These are phyloP conservation scores for Crypturellus tataupa DNA, from an alignment of 2,797 vertebrate genomes.

Conservation along the genomic window DNA sequence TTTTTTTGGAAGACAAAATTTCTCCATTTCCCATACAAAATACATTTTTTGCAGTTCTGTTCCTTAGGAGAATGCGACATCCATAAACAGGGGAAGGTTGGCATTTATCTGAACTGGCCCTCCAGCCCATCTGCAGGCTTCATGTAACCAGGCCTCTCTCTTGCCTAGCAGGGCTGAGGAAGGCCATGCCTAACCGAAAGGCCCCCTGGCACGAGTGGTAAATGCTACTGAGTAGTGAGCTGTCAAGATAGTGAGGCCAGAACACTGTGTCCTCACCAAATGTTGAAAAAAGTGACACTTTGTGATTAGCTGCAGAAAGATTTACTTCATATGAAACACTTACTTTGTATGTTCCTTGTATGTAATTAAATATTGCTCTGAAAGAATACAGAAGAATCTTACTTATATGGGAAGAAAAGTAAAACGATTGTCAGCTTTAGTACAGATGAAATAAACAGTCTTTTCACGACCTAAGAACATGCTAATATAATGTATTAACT, in stretches of 20 bases:
- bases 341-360: not conserved
- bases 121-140: not conserved
- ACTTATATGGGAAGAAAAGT: not conserved
- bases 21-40: not conserved
- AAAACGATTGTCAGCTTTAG: not conserved
- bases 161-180: not conserved
- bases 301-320: not conserved
- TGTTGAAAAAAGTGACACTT: not conserved
- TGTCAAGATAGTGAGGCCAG: not conserved
- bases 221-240: not conserved
- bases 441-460: not conserved
- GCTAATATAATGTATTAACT: not conserved
- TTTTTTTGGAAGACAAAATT: not conserved
- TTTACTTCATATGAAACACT: not conserved
- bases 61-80: not conserved
- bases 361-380: not conserved
- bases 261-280: not conserved
- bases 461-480: not conserved
- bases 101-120: not conserved
- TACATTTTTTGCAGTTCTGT: not conserved
- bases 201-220: not conserved
- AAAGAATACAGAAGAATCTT: not conserved
- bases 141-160: not conserved
- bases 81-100: fast-evolving
- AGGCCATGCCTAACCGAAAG: not conserved